Evolutionary conservation across 2,888 invertebrate species (phyloP).

Genomic region (Pharmacophagus antenor): DNA sequence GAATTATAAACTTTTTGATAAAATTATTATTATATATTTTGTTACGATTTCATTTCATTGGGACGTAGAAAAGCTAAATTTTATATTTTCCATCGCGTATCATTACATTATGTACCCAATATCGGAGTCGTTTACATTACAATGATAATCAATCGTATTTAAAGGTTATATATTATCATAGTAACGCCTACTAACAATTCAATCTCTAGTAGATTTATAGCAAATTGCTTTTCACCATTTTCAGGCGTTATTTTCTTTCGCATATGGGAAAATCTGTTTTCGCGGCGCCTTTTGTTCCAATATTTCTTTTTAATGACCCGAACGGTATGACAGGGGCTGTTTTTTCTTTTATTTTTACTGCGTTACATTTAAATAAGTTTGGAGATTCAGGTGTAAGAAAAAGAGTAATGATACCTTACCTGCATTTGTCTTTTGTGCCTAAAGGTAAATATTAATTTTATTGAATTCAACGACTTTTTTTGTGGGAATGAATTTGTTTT

Average conservation of each 20-base stretch:
- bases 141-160: background rate
- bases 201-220: constrained; percentile 69
- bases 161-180: background rate
- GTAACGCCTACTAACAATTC: constrained; percentile 64
- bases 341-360: background rate
- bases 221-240: constrained; percentile 68
- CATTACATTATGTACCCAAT: background rate
- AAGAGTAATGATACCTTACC: background rate
- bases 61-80: too few relatives aligned
- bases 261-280: constrained; percentile 53
- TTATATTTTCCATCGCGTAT: too few relatives aligned
- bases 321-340: background rate
- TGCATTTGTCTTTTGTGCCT: too few relatives aligned
- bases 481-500: too few relatives aligned
- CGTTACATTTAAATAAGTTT: background rate
- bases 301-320: constrained; percentile 17
- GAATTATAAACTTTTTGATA: too few relatives aligned
- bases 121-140: too few relatives aligned
- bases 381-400: background rate
- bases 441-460: too few relatives aligned
- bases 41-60: too few relatives aligned
- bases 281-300: constrained; percentile 10
- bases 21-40: too few relatives aligned
- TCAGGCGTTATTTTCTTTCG: constrained; percentile 68
- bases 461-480: too few relatives aligned